Conservation (phyloP, 2,888 invertebrate genomes). For the Drosophila multiciliata region DNA sequence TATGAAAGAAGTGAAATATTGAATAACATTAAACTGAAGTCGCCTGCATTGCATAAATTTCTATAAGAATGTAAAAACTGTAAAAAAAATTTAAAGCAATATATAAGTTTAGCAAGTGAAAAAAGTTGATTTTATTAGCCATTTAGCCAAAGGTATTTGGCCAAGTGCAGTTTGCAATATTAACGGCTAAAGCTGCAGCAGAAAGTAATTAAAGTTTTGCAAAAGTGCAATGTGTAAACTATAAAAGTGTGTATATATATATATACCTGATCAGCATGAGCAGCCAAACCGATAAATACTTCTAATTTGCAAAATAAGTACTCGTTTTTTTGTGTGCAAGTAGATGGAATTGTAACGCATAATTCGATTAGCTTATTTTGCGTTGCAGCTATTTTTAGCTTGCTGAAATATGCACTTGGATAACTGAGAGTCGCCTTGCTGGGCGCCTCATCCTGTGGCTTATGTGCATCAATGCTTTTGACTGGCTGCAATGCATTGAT, state of each 20-base stretch:
- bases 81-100: background rate
- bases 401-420: conserved; percentile 1
- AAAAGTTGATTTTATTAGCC: background rate
- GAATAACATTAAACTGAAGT: conserved; percentile 17
- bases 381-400: conserved; percentile 23
- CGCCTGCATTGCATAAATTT: conserved; percentile 7
- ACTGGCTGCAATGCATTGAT: background rate
- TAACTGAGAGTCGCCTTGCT: conserved; percentile 22
- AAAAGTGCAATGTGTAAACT: background rate
- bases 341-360: background rate
- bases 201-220: background rate
- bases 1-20: conserved; percentile 1
- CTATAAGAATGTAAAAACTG: background rate
- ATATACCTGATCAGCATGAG: background rate
- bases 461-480: conserved; percentile 29
- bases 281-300: background rate
- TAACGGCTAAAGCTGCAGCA: background rate
- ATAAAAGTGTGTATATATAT: background rate
- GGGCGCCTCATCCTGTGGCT: conserved; percentile 37
- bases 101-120: background rate
- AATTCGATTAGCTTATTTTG: background rate
- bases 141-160: background rate
- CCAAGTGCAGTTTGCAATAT: background rate
- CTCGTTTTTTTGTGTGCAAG: background rate
- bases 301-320: background rate